Percentiles rank a stretch among this genome's conserved stretches.
Conservation (phyloP, 1,140 invertebrate genomes). For the Scaptodrosophila lebanonensis region DNA sequence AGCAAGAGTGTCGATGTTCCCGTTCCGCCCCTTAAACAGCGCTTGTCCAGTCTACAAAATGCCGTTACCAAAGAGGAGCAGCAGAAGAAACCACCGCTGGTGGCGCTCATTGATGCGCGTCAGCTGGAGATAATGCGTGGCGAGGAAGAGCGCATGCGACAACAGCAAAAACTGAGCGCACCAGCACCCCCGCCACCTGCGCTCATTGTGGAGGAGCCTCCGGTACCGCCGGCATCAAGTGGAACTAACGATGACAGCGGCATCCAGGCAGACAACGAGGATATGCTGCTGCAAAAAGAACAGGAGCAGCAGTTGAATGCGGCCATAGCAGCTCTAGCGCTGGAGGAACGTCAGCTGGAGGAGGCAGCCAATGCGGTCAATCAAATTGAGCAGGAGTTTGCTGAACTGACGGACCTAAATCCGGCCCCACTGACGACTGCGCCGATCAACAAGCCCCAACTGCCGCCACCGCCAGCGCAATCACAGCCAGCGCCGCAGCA, state of each 20-base stretch:
- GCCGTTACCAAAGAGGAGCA: constrained; percentile 73
- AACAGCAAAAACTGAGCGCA: constrained; percentile 20
- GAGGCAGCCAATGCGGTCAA: constrained; percentile 71
- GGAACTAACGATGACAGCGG: constrained; percentile 89
- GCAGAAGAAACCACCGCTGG: constrained; percentile 60
- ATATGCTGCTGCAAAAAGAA: constrained; percentile 76
- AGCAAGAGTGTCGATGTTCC: constrained; percentile 76
- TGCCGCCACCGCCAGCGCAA: constrained; percentile 11
- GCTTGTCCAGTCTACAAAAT: constrained; percentile 69
- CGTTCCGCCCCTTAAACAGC: constrained; percentile 70
- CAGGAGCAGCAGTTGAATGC: constrained; percentile 65
- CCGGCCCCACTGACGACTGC: constrained; percentile 33
- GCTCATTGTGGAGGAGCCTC: constrained; percentile 77
- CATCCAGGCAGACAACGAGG: constrained; percentile 83
- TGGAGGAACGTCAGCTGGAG: constrained; percentile 67
- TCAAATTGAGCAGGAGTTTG: constrained; percentile 72
- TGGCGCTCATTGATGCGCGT: constrained; percentile 68
- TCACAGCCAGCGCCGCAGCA: constrained; percentile 7
- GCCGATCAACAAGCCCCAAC: constrained; percentile 1
- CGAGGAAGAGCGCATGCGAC: constrained; percentile 61
- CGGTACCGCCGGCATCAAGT: constrained; percentile 56
- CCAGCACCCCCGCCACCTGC: constrained; percentile 30
- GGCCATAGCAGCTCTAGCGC: constrained; percentile 61
- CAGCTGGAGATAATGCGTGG: constrained; percentile 71
- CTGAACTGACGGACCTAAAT: constrained; percentile 56